These are phyloP conservation scores for Drosophila robusta DNA, from an alignment of 2,888 invertebrate species.

Conservation along the genomic window DNA sequence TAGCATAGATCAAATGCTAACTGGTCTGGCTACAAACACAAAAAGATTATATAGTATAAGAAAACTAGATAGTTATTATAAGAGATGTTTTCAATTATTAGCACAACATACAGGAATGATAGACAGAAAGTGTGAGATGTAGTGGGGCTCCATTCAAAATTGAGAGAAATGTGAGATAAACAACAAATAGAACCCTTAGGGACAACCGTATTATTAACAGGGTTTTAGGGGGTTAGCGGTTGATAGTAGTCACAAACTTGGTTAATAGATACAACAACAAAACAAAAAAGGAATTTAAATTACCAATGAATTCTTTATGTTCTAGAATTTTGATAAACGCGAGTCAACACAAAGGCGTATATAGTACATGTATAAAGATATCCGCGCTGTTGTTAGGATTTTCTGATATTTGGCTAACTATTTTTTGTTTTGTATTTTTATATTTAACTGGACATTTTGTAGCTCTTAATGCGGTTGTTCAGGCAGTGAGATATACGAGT, in stretches of 20 bases:
- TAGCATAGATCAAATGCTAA: constrained; percentile 76
- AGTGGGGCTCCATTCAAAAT: constrained; percentile 12
- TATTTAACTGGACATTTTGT: constrained; percentile 32
- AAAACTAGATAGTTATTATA: constrained; percentile 29
- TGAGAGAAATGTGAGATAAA: constrained; percentile 25
- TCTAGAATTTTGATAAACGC: constrained; percentile 73
- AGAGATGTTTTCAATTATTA: constrained; percentile 18
- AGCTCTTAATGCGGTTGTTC: constrained; percentile 39
- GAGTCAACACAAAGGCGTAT: constrained; percentile 45
- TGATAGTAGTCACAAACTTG: constrained; percentile 39
- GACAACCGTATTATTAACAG: constrained; percentile 3
- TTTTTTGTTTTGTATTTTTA: constrained; percentile 13
- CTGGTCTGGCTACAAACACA: constrained; percentile 74
- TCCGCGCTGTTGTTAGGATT: constrained; percentile 35
- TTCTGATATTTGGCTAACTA: constrained; percentile 39
- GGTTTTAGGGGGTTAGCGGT: constrained; percentile 33
- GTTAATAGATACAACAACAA: constrained; percentile 55
- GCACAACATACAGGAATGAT: constrained; percentile 19
- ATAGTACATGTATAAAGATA: constrained; percentile 56
- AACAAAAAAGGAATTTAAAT: constrained; percentile 64
- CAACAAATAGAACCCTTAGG: constrained; percentile 1
- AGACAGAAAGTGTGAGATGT: constrained; percentile 16
- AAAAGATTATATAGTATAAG: constrained; percentile 18
- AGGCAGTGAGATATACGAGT: constrained; percentile 42
- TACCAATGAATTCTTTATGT: constrained; percentile 67